Conservation (phyloP, 2,113 vertebrate genomes). For the Notiomystis cincta region DNA sequence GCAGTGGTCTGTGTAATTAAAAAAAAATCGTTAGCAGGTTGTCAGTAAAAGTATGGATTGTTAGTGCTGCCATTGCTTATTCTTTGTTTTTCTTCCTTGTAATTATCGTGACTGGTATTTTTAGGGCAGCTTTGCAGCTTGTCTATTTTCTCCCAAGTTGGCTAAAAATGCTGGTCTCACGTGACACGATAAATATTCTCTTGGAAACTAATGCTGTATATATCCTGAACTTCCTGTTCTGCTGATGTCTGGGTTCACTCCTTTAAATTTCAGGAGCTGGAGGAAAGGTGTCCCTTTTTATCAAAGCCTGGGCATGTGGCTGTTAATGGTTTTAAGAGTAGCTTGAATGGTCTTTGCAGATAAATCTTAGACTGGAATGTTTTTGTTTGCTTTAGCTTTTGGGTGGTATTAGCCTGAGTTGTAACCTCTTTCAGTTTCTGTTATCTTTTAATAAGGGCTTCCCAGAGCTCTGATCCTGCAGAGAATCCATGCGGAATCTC, state of each 20-base stretch:
- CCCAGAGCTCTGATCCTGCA: background rate
- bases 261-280: background rate
- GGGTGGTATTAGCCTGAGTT: background rate
- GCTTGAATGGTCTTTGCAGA: background rate
- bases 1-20: background rate
- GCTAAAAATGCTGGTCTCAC: conserved; percentile 32
- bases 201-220: background rate
- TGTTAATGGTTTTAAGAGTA: background rate
- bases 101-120: conserved; percentile 35
- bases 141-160: conserved; percentile 43
- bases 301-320: background rate
- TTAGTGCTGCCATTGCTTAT: background rate
- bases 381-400: conserved; percentile 42
- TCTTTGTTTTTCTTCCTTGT: background rate
- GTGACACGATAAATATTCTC: conserved; percentile 13
- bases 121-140: conserved; percentile 42
- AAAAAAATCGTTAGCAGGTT: background rate
- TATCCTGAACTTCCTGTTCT: conserved; percentile 15
- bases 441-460: background rate
- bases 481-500: background rate
- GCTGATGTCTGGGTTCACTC: background rate
- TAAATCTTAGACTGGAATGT: background rate
- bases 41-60: background rate
- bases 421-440: conserved; percentile 14
- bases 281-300: background rate